These are phyloP conservation scores for Sphaeridia pumilis DNA, from an alignment of 2,888 invertebrate genomes.

Conservation along the genomic window DNA sequence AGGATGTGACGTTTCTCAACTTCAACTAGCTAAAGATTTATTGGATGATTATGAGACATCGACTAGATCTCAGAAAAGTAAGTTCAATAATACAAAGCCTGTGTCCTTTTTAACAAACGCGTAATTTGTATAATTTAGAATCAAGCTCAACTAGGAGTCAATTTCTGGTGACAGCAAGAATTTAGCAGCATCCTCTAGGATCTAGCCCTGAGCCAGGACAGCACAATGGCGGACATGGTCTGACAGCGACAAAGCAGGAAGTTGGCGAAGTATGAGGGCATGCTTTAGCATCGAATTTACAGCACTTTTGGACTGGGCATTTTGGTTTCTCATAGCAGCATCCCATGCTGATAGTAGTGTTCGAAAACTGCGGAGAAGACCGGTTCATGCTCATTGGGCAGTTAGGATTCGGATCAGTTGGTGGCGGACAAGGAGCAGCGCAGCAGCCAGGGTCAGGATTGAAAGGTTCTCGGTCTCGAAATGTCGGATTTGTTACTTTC, in stretches of 20 bases:
- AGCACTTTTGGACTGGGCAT: background rate
- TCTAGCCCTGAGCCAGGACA: constrained; percentile 6
- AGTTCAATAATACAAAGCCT: background rate
- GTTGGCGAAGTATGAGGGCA: constrained; percentile 8
- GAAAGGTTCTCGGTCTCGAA: background rate
- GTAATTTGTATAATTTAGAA: background rate
- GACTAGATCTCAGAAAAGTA: too few relatives aligned
- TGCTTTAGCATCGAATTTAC: constrained; percentile 7
- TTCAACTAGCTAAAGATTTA: constrained; percentile 58
- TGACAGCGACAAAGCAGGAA: constrained; percentile 10
- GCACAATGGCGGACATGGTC: constrained; percentile 14
- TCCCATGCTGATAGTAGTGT: background rate
- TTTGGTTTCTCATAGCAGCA: background rate
- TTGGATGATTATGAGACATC: background rate
- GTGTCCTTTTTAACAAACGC: background rate
- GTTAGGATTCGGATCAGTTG: constrained; percentile 3
- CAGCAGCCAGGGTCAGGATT: constrained; percentile 12
- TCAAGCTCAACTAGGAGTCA: background rate
- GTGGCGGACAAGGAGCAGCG: constrained; percentile 1
- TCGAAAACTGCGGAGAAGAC: background rate
- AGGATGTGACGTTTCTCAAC: constrained; percentile 80
- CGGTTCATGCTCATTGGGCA: constrained; percentile 3
- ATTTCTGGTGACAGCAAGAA: background rate
- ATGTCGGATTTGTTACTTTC: constrained; percentile 5
- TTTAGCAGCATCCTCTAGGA: too few relatives aligned